Evolutionary conservation across 1,140 invertebrate genomes (phyloP).

Genomic region (Drosophila pruinosa): DNA sequence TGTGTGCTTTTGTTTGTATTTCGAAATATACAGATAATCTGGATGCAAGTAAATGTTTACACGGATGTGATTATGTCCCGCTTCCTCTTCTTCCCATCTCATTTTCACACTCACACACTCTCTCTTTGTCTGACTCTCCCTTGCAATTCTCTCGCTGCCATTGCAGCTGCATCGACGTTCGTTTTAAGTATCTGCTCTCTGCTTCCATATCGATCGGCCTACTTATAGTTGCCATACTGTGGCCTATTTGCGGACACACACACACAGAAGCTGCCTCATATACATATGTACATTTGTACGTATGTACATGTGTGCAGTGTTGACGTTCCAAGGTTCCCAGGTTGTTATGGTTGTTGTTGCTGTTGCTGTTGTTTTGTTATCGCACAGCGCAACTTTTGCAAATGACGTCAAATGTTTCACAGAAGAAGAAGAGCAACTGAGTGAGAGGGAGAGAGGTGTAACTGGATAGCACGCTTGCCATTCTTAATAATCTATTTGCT

Average conservation of each 20-base stretch:
- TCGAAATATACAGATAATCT: not conserved
- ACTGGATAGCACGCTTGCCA: slow-evolving; percentile 36
- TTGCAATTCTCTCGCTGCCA: not conserved
- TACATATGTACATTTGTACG: not conserved
- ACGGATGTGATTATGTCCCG: not conserved
- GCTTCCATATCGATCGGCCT: slow-evolving; percentile 38
- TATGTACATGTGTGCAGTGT: slow-evolving; percentile 1
- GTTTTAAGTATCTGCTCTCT: slow-evolving; percentile 15
- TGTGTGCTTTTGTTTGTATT: not conserved
- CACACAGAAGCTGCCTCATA: not conserved
- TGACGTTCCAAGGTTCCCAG: slow-evolving; percentile 47
- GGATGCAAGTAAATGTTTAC: not conserved
- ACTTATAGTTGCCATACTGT: slow-evolving; percentile 46
- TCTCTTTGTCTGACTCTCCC: not conserved
- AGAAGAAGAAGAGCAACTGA: slow-evolving; percentile 1
- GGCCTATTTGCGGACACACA: slow-evolving; percentile 31
- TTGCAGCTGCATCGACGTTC: slow-evolving; percentile 3
- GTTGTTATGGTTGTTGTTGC: slow-evolving; percentile 23
- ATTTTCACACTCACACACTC: not conserved
- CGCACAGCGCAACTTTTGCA: slow-evolving; percentile 62
- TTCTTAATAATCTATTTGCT: slow-evolving; percentile 25
- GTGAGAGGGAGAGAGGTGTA: not conserved
- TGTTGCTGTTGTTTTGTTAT: slow-evolving; percentile 61
- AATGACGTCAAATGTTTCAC: slow-evolving; percentile 73
- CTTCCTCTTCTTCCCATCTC: not conserved